Percentiles rank a stretch among this genome's conserved stretches.
These are phyloP conservation scores for Torymus aiolomorphi DNA, from an alignment of 2,888 invertebrate species.

Conservation along the genomic window DNA sequence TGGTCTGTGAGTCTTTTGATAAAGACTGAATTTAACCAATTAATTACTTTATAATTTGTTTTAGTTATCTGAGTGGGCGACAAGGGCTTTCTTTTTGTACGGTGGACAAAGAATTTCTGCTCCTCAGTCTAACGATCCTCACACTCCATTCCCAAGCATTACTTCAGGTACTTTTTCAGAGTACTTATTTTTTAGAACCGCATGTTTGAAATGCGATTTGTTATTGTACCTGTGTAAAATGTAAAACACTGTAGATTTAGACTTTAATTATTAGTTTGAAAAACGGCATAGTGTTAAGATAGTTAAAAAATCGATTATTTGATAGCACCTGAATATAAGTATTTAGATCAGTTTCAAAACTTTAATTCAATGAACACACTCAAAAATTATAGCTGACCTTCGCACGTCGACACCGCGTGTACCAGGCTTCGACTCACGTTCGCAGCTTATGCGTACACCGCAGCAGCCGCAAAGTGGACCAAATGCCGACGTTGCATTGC, in stretches of 20 bases:
- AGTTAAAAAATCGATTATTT: too few species aligned
- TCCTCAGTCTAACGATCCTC: conserved; percentile 62
- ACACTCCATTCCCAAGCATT: conserved; percentile 62
- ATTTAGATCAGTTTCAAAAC: background rate
- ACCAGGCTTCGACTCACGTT: conserved; percentile 63
- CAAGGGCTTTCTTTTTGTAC: conserved; percentile 93
- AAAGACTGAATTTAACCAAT: too few species aligned
- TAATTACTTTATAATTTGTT: conserved; percentile 10
- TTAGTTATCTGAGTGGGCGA: conserved; percentile 88
- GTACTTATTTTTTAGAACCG: background rate
- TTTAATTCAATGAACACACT: background rate
- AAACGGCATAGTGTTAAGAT: too few species aligned
- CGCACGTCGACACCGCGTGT: conserved; percentile 72
- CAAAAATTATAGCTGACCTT: conserved; percentile 61
- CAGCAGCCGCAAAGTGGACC: conserved; percentile 60
- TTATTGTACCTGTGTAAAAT: background rate
- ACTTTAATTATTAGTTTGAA: too few species aligned
- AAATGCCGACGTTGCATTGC: conserved; percentile 66
- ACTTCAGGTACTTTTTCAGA: conserved; percentile 59
- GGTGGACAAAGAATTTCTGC: conserved; percentile 82
- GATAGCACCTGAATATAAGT: too few species aligned
- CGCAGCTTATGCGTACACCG: conserved; percentile 57
- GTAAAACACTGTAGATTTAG: background rate
- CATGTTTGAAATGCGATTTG: background rate
- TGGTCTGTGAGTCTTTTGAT: too few species aligned